Percentiles rank a stretch among this genome's conserved stretches.
Evolutionary conservation across 2,113 vertebrate species (phyloP).

Genomic region (Strix aluco): DNA sequence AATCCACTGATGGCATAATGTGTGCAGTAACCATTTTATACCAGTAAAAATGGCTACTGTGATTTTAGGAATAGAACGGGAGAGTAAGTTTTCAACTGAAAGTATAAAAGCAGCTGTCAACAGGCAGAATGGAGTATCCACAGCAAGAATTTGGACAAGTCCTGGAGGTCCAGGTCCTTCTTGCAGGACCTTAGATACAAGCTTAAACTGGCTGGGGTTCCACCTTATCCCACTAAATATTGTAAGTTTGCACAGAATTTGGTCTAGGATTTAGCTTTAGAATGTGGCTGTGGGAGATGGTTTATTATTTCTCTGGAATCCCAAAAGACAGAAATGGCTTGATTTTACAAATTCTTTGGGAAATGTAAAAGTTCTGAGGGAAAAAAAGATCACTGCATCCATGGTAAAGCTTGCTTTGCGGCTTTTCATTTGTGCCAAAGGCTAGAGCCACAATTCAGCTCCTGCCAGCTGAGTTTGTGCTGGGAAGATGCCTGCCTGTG

Average conservation of each 20-base stretch:
- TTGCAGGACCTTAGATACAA: not conserved
- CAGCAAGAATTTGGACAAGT: not conserved
- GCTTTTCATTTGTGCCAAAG: not conserved
- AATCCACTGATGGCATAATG: not conserved
- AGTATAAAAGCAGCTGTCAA: not conserved
- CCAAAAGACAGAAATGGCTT: not conserved
- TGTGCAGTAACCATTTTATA: not conserved
- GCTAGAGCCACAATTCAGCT: not conserved
- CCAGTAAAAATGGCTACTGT: not conserved
- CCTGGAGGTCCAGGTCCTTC: not conserved
- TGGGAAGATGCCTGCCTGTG: not conserved
- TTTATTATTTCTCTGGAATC: conserved; percentile 2
- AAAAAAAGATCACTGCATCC: not conserved
- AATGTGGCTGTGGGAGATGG: not conserved
- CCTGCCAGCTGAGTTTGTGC: not conserved
- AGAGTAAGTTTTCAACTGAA: not conserved
- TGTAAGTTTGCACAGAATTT: not conserved
- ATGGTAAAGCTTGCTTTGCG: not conserved
- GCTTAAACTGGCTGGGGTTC: not conserved
- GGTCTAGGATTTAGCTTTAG: not conserved
- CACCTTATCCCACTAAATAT: not conserved
- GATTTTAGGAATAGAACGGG: not conserved
- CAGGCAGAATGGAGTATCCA: not conserved
- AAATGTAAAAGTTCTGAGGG: not conserved
- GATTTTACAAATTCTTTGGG: not conserved